These are phyloP conservation scores for Bombus superbus DNA, from an alignment of 1,140 invertebrate species.

Conservation along the genomic window DNA sequence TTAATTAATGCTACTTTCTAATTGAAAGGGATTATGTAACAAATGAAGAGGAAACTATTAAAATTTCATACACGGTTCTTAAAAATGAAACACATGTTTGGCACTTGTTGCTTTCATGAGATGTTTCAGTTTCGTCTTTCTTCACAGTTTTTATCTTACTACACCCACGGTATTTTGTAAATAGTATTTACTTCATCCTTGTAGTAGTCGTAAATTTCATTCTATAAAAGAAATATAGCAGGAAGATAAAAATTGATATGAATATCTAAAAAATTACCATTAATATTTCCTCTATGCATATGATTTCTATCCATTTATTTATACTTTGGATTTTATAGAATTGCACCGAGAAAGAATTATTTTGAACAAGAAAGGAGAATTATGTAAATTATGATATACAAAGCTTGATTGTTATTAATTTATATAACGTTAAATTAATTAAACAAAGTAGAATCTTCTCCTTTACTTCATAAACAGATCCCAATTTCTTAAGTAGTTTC, in stretches of 20 bases:
- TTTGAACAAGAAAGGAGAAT: neutral
- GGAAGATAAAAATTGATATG: no score
- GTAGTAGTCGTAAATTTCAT: neutral
- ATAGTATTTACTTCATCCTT: no score
- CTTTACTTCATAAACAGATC: neutral
- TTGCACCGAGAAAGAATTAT: neutral
- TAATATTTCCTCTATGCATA: neutral
- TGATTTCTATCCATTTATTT: neutral
- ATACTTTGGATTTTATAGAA: neutral
- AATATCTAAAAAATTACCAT: no score
- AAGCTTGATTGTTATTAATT: neutral
- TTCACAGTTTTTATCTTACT: no score
- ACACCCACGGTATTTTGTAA: no score
- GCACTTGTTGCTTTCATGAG: conserved; percentile 40
- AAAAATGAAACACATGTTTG: conserved; percentile 6
- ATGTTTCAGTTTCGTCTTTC: neutral
- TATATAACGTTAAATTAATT: neutral
- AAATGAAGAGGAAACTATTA: neutral
- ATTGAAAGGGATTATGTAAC: neutral
- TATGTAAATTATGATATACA: neutral
- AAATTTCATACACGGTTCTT: neutral
- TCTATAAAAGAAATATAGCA: neutral
- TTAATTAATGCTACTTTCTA: neutral
- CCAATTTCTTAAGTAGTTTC: no score
- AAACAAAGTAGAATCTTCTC: neutral